A percentile compares a stretch with the other conserved stretches of the same genome.
Evolutionary conservation across 1,140 invertebrate species (phyloP).

Genomic region (Capitella teleta): DNA sequence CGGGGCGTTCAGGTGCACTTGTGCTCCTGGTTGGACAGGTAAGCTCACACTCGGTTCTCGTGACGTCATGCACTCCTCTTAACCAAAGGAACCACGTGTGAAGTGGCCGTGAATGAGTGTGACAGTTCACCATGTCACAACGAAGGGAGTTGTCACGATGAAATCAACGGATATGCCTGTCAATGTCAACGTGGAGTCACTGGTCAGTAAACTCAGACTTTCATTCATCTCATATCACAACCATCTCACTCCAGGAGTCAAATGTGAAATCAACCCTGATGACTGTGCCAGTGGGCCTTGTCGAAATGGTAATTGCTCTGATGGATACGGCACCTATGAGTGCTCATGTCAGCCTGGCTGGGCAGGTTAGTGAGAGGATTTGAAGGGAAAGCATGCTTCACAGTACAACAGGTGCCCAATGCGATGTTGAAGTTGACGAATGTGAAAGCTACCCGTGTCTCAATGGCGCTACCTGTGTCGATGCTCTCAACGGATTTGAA

Average conservation of each 20-base stretch:
- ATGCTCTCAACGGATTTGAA: constrained; percentile 17
- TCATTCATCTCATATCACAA: not conserved
- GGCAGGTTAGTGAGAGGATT: constrained; percentile 77
- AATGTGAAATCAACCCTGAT: constrained; percentile 3
- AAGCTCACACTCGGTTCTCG: too few relatives aligned
- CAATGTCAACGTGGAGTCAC: too few relatives aligned
- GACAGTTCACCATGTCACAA: constrained; percentile 16
- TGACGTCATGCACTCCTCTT: too few relatives aligned
- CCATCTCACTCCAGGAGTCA: not conserved
- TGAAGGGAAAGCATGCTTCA: constrained; percentile 17
- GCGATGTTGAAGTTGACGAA: constrained; percentile 17
- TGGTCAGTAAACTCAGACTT: not conserved
- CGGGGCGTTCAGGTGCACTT: too few relatives aligned
- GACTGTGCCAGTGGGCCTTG: constrained; percentile 62
- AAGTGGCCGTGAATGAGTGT: constrained; percentile 24
- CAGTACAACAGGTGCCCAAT: constrained; percentile 12
- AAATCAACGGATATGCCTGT: constrained; percentile 17
- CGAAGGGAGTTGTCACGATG: constrained; percentile 62
- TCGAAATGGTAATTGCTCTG: constrained; percentile 77
- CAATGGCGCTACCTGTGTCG: constrained; percentile 71
- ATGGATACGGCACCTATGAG: constrained; percentile 54
- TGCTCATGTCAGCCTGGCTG: constrained; percentile 68
- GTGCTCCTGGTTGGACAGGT: too few relatives aligned
- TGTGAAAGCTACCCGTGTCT: constrained; percentile 67
- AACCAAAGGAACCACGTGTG: too few relatives aligned